Conservation (phyloP, 2,113 vertebrate genomes). For the Callionymus lyra region DNA sequence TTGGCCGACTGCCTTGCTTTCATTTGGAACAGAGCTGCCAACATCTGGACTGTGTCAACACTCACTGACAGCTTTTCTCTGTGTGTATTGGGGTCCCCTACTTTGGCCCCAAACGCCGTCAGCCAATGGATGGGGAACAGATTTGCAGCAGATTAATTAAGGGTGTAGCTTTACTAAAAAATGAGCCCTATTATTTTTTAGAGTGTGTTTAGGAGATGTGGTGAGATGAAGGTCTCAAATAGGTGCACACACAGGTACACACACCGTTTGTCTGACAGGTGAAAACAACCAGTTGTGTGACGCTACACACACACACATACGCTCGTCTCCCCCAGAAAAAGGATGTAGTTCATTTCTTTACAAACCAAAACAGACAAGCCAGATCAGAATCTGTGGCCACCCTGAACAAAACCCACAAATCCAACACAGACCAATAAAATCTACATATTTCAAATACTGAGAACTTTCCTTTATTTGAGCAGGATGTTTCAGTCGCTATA, state of each 20-base stretch:
- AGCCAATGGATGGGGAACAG: slow-evolving; percentile 62
- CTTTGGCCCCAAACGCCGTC: slow-evolving; percentile 53
- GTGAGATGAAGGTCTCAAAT: slow-evolving; percentile 5
- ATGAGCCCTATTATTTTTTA: background rate
- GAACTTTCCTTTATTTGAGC: slow-evolving; percentile 22
- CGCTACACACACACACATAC: too few species aligned
- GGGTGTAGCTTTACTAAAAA: slow-evolving; percentile 62
- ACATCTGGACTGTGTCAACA: slow-evolving; percentile 76
- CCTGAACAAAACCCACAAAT: slow-evolving; percentile 17
- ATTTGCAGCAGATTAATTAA: slow-evolving; percentile 71
- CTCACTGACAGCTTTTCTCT: slow-evolving; percentile 45
- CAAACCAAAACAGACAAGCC: slow-evolving; percentile 1
- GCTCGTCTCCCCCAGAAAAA: background rate
- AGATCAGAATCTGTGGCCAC: slow-evolving; percentile 18
- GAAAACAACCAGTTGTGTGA: too few species aligned
- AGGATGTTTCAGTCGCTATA: slow-evolving; percentile 14
- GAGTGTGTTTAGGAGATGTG: slow-evolving; percentile 6
- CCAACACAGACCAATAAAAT: slow-evolving; percentile 11
- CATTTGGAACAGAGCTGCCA: slow-evolving; percentile 70
- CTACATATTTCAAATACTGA: slow-evolving; percentile 9
- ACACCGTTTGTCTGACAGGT: too few species aligned
- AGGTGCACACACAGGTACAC: slow-evolving; percentile 6
- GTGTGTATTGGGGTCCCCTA: slow-evolving; percentile 25
- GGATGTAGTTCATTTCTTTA: background rate
- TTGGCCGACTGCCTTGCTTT: slow-evolving; percentile 67